phyloP scores from a whole-genome alignment of 1,140 invertebrate species.

The Diorhabda sublineata region DNA sequence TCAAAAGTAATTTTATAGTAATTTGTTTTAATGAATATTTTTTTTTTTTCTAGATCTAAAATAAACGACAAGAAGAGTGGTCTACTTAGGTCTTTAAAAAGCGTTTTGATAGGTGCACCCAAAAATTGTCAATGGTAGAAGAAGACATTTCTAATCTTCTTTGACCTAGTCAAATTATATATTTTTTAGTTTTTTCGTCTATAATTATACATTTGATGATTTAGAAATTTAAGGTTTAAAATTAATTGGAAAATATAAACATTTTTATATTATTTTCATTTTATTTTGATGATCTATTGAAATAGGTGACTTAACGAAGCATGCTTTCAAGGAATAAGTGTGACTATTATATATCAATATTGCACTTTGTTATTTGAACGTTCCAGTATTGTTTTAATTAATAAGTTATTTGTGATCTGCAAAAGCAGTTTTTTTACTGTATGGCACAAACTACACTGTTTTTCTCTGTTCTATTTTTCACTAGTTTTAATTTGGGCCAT shows the following conservation, averaged over 20 bases:
- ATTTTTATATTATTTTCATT: conserved; percentile 11
- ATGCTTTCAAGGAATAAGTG: neutral
- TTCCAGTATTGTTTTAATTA: conserved; percentile 8
- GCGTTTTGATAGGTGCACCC: conserved; percentile 8
- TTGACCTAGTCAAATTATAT: conserved; percentile 6
- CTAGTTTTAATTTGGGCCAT: conserved; percentile 13
- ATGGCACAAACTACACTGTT: conserved; percentile 9
- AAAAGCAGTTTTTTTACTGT: neutral
- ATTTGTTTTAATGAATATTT: neutral
- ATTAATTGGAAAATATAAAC: conserved; percentile 4
- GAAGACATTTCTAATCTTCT: conserved; percentile 8
- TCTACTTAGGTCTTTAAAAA: conserved; percentile 5
- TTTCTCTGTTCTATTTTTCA: neutral
- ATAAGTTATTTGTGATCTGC: conserved; percentile 1
- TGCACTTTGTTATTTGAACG: conserved; percentile 13
- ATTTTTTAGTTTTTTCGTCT: conserved; percentile 3
- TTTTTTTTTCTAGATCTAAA: conserved; percentile 16
- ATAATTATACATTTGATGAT: conserved; percentile 2
- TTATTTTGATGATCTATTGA: conserved; percentile 3
- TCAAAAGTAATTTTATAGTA: no score
- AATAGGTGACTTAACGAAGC: neutral
- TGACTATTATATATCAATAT: conserved; percentile 2
- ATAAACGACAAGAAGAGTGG: conserved; percentile 9
- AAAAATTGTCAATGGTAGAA: conserved; percentile 10
- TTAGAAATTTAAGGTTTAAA: conserved; percentile 14